A percentile compares a stretch with the other conserved stretches of the same genome.
phyloP scores from a whole-genome alignment of 1,140 invertebrate genomes.

The Magallana angulata region DNA sequence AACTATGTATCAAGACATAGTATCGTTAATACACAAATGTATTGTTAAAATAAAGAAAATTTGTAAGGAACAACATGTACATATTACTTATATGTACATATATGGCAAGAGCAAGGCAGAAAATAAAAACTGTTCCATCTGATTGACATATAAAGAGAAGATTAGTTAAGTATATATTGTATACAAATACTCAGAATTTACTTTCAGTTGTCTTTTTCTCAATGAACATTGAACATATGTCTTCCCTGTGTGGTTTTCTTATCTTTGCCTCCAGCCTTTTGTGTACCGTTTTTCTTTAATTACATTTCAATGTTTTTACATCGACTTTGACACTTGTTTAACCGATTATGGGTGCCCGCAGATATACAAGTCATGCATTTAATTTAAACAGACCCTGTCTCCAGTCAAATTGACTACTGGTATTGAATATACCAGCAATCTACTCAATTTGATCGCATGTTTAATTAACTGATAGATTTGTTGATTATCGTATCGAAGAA shows the following conservation, averaged over 20 bases:
- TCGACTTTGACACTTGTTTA: constrained; percentile 5
- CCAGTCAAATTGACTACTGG: neutral
- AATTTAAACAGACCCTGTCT: neutral
- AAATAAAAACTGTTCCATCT: too few relatives aligned
- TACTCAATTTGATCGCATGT: neutral
- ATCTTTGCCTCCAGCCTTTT: neutral
- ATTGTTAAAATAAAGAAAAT: too few relatives aligned
- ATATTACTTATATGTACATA: too few relatives aligned
- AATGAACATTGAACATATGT: constrained; percentile 1
- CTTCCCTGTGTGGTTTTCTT: neutral
- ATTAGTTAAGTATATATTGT: too few relatives aligned
- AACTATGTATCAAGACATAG: too few relatives aligned
- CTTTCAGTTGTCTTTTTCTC: neutral
- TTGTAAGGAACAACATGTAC: too few relatives aligned
- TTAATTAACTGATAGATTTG: neutral
- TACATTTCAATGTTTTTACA: constrained; percentile 24
- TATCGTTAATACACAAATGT: too few relatives aligned
- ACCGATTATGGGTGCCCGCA: constrained; percentile 25
- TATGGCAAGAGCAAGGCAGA: too few relatives aligned
- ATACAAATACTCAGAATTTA: too few relatives aligned
- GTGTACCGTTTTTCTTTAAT: neutral
- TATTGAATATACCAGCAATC: neutral
- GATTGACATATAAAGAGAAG: too few relatives aligned
- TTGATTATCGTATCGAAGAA: too few relatives aligned
- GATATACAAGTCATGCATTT: constrained; percentile 27